These are phyloP conservation scores for Piliocolobus tephrosceles DNA, from an alignment of 2,113 vertebrate species.

Conservation along the genomic window DNA sequence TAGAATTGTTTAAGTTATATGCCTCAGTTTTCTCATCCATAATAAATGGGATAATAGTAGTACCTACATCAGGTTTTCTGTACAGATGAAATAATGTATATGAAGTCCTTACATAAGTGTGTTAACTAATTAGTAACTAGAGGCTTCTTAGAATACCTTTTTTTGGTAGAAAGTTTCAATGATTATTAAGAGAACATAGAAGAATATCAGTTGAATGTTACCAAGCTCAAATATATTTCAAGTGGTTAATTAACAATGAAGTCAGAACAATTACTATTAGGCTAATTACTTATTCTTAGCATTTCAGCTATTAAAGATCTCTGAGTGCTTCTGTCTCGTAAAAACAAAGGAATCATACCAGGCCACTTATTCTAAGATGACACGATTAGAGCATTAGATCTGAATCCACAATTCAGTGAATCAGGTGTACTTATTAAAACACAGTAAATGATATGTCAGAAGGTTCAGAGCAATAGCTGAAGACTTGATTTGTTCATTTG, in stretches of 20 bases:
- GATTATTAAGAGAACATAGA: constrained; percentile 47
- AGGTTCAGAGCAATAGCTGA: not conserved
- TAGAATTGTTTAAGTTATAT: not conserved
- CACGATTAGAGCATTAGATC: constrained; percentile 27
- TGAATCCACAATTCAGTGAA: not conserved
- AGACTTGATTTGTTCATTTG: constrained; percentile 48
- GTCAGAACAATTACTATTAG: constrained; percentile 53
- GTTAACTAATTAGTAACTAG: constrained; percentile 16
- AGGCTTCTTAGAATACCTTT: not conserved
- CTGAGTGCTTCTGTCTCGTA: constrained; percentile 34
- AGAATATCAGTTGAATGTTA: constrained; percentile 54
- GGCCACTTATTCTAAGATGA: not conserved
- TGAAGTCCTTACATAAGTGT: not conserved
- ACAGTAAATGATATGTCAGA: constrained; percentile 35
- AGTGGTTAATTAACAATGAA: constrained; percentile 63
- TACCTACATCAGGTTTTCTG: constrained; percentile 1
- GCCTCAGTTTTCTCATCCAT: not conserved
- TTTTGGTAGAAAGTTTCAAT: constrained; percentile 30
- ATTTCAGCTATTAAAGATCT: constrained; percentile 51
- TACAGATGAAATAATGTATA: constrained; percentile 23
- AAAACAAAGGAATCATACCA: constrained; percentile 51
- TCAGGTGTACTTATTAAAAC: constrained; percentile 32
- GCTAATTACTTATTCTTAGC: constrained; percentile 52
- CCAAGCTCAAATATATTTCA: constrained; percentile 60
- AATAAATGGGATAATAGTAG: not conserved